Conservation (phyloP, 2,797 vertebrate species). For the Lacerta agilis region DNA sequence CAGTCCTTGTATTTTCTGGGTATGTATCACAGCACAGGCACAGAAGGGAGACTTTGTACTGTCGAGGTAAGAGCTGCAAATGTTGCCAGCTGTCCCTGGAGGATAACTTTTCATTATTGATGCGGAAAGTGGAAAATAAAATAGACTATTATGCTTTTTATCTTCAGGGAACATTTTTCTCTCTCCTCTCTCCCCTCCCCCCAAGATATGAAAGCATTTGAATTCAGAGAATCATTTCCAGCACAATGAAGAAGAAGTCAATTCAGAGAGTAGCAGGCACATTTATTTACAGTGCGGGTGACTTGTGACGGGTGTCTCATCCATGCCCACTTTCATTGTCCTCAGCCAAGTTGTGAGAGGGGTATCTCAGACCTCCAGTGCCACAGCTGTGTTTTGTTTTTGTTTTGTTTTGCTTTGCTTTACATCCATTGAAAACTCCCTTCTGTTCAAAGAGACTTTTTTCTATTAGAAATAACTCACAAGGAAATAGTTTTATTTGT, state of each 20-base stretch:
- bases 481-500: background rate
- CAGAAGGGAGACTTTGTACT: slow-evolving; percentile 34
- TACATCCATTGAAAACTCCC: background rate
- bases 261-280: slow-evolving; percentile 51
- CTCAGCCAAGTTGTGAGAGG: slow-evolving; percentile 15
- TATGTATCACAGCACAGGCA: background rate
- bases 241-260: slow-evolving; percentile 38
- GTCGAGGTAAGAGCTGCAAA: slow-evolving; percentile 21
- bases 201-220: slow-evolving; percentile 47
- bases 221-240: slow-evolving; percentile 38
- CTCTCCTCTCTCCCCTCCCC: slow-evolving; percentile 15
- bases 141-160: slow-evolving; percentile 58
- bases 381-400: background rate
- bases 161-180: slow-evolving; percentile 51
- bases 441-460: background rate
- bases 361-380: background rate
- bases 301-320: slow-evolving; percentile 16
- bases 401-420: background rate
- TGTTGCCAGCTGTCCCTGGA: slow-evolving; percentile 50
- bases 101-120: slow-evolving; percentile 64
- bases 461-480: background rate
- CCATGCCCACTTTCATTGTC: slow-evolving; percentile 28
- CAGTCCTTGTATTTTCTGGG: background rate
- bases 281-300: slow-evolving; percentile 49
- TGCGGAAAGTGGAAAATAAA: slow-evolving; percentile 68